A percentile compares a stretch with the other conserved stretches of the same genome.
phyloP scores from a whole-genome alignment of 2,797 vertebrate genomes.

The Tenualosa ilisha region DNA sequence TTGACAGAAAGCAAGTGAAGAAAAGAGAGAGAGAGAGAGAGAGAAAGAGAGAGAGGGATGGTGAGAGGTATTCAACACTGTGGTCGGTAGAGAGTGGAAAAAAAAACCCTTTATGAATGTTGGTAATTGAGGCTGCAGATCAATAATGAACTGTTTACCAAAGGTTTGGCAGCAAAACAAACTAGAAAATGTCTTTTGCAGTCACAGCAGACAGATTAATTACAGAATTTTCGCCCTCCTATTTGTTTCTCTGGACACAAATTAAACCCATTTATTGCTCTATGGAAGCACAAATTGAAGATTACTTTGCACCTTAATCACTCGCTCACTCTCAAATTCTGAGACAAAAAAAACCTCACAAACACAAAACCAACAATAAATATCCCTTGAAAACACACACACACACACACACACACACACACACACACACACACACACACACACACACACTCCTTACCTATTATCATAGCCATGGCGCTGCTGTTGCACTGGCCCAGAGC shows the following conservation, averaged over 20 bases:
- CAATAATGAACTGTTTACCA: constrained; percentile 16
- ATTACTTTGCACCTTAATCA: background rate
- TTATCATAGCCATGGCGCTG: constrained; percentile 99
- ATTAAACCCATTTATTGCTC: constrained; percentile 7
- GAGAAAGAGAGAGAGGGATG: background rate
- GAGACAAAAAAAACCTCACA: background rate
- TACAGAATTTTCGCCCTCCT: background rate
- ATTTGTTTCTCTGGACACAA: background rate
- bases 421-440: background rate
- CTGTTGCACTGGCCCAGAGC: constrained; percentile 98
- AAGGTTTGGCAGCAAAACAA: background rate
- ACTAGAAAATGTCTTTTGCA: background rate
- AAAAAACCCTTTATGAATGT: background rate
- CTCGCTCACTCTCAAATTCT: background rate
- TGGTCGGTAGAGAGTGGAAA: background rate
- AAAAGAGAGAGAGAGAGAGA: background rate
- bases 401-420: background rate
- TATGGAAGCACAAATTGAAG: background rate
- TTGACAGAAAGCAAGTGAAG: background rate
- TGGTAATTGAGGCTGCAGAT: background rate
- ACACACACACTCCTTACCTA: constrained; percentile 79
- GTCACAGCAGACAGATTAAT: constrained; percentile 4
- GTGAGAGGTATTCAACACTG: background rate
- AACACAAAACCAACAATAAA: background rate
- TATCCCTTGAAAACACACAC: background rate